Base-by-base conservation (phyloP, 2,888 invertebrate species). In the Troglohyphantes excavatus region DNA sequence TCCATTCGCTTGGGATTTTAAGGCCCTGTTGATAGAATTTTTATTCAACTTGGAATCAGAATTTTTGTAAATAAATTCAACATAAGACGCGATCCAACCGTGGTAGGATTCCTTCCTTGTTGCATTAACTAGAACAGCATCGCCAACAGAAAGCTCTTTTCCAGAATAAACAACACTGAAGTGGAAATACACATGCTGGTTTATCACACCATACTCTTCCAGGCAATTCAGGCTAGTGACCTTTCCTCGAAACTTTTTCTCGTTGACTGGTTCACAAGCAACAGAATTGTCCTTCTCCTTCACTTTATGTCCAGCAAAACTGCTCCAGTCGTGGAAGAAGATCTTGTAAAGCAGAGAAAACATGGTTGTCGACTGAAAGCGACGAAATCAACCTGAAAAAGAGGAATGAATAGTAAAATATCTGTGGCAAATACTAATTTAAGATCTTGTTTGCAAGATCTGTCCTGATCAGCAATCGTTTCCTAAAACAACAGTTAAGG, bases 121-220 rank as follows among this genome's bases (percentile, higher is more conserved):
- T n/a, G 82, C 82, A 61, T 59, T 27, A 6, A 82, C 82, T 39
- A 75, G 23, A 26, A 90, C 90, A 19, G 23, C 7, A 29, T 86
- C 82, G 0, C 87, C 87, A 19, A 83, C 59, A 53, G 17, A n/a
- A n/a, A 87, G 68, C 53, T 82, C 26, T 39, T 65, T 46, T 0
- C 63, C 19, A 13, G 75, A 70, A 82, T 82, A 87, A 13, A 90
- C 21, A 21, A 29, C 65, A 26, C 78, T 59, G 83, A 90, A 90
- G 29, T 23, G 39, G 43, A 90, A 90, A 59, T 70, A 90, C 19
- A 90, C 65, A 21, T 33, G 39, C 26, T 73, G 67, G 26, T 90
- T 65, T 13, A 90, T 59, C 2, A 90, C 21, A 6, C 90, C 90
- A 33, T 87, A 90, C 19, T 67, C 39, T 63, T 87, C 90, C 17